phyloP scores from a whole-genome alignment of 2,113 vertebrate genomes.

The Ochotona princeps region DNA sequence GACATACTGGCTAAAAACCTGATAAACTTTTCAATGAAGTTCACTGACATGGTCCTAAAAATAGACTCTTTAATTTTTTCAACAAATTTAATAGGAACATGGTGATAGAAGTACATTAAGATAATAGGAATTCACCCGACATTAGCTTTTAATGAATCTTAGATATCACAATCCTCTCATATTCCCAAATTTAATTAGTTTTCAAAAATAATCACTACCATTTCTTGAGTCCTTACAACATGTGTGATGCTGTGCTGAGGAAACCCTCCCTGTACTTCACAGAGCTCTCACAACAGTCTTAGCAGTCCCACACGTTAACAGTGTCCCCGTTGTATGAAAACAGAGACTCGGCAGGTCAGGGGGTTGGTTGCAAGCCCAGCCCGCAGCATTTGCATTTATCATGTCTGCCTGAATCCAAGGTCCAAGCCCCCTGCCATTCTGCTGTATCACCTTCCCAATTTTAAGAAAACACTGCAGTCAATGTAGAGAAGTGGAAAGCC shows the following conservation, averaged over 20 bases:
- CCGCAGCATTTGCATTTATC: not conserved
- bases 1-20: constrained; percentile 73
- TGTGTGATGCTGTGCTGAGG: not conserved
- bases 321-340: not conserved
- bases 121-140: constrained; percentile 82
- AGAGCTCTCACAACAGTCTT: not conserved
- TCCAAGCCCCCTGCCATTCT: not conserved
- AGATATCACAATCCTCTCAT: constrained; percentile 77
- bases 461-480: constrained; percentile 44
- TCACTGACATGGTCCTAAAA: constrained; percentile 73
- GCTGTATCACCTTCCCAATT: not conserved
- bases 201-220: constrained; percentile 77
- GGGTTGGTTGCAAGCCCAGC: not conserved
- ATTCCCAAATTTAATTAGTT: constrained; percentile 79
- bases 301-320: not conserved
- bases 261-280: not conserved
- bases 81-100: constrained; percentile 77
- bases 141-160: constrained; percentile 83
- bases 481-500: not conserved
- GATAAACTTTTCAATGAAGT: constrained; percentile 79
- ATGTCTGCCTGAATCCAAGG: not conserved
- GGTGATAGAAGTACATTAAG: constrained; percentile 80
- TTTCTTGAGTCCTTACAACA: constrained; percentile 31
- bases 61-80: constrained; percentile 78
- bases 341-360: constrained; percentile 1